Base-by-base conservation (phyloP, 2,113 vertebrate genomes). In the Aphyosemion australe region DNA sequence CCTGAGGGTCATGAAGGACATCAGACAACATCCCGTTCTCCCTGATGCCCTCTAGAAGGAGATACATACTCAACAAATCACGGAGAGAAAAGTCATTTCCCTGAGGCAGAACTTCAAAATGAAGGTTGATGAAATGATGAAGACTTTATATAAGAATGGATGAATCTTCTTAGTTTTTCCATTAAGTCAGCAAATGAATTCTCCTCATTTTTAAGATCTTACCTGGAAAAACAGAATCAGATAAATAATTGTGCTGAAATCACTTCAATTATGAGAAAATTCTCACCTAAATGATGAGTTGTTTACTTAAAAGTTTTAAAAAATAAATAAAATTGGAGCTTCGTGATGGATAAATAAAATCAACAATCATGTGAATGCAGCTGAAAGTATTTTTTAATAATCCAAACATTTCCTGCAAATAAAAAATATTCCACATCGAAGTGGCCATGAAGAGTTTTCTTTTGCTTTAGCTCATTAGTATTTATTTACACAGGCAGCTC, bases 1-100 rank as follows among this genome's bases (percentile, higher is more conserved):
- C 50, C 50, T 31, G 21, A 54, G 51, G 51, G 51, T 34, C 52
- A 37, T n/a, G 12, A 54, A 54, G 52, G 50, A 31, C 21, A 52
- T 31, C 8, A 52, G 12, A 31, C 20, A 7, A 26, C 49, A 7
- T 5, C 16, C 46, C 18, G 46, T n/a, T 51, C 12, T 51, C 20
- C 20, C 12, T 26, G 12, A 47, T 47, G 46, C n/a, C 8, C 39
- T 41, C 39, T 12, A 9, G 39, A 2, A 41, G 39, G 8, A 9
- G 39, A 41, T 41, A 9, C 39, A 41, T 2, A 12, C 39, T 41
- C 11, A 5, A 41, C 8, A 5, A 41, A 41, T 41, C 39, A 41
- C 39, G 8, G n/a, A 47, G n/a, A 18, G 6, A 7, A 47, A 47
- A 18, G 11, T 10, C 6, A 9, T 18, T 18, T 18, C 9, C 6